phyloP scores from a whole-genome alignment of 2,113 vertebrate species.

The Eolophus roseicapilla region DNA sequence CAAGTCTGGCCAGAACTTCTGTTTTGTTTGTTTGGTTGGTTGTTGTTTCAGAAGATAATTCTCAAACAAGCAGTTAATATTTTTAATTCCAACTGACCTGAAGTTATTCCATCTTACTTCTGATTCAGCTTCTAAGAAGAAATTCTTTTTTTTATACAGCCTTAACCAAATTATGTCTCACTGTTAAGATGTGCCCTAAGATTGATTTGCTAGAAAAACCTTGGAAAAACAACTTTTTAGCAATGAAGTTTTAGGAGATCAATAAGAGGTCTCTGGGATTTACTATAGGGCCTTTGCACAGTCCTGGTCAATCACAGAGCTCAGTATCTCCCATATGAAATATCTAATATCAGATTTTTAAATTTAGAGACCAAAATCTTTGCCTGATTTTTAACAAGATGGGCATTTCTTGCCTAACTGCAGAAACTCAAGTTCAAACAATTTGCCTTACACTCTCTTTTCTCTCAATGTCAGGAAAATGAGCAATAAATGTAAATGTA shows the following conservation, averaged over 20 bases:
- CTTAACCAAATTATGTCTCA: neutral
- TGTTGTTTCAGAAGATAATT: neutral
- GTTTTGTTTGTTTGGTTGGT: neutral
- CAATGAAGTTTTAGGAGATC: neutral
- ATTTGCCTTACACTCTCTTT: neutral
- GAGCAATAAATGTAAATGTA: conserved; percentile 32
- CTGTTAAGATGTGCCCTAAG: neutral
- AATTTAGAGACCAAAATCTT: conserved; percentile 7
- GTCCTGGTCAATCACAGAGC: neutral
- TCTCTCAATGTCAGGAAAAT: conserved; percentile 22
- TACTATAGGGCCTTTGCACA: neutral
- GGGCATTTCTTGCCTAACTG: neutral
- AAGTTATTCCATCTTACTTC: neutral
- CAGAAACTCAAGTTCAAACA: conserved; percentile 9
- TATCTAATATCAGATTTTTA: neutral
- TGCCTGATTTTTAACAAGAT: neutral
- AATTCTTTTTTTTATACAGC: neutral
- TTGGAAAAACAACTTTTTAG: neutral
- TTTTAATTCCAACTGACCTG: neutral
- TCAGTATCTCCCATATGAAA: neutral
- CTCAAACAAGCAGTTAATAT: neutral
- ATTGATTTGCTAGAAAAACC: neutral
- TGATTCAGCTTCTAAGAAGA: neutral
- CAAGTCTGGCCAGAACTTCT: neutral
- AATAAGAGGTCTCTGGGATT: neutral